Conservation (phyloP, 2,113 vertebrate genomes). For the Phalacrocorax aristotelis region DNA sequence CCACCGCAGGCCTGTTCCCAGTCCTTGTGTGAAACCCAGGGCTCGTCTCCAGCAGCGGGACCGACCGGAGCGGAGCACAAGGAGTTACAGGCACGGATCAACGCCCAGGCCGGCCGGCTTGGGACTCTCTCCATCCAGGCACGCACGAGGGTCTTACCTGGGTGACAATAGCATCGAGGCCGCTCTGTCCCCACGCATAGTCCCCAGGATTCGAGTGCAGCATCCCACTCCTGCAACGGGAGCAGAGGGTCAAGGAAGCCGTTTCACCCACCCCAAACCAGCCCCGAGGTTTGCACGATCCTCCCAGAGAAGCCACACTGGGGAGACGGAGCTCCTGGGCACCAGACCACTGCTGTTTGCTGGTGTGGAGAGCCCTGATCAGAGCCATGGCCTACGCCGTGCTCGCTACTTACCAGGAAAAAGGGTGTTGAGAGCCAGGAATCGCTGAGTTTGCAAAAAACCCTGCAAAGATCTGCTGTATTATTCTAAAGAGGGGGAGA, state of each 20-base stretch:
- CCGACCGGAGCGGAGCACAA: too few relatives aligned
- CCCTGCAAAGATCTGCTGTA: constrained; percentile 95
- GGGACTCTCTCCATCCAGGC: background rate
- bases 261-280: background rate
- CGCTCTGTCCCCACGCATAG: constrained; percentile 97
- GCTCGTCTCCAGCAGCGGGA: background rate
- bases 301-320: background rate
- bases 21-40: background rate
- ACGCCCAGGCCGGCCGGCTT: background rate
- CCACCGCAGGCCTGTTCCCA: accelerated
- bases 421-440: constrained; percentile 85
- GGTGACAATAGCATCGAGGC: constrained; percentile 94
- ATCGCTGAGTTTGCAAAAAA: constrained; percentile 92
- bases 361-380: background rate
- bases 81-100: background rate
- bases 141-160: constrained; percentile 80
- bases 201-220: constrained; percentile 96
- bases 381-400: background rate
- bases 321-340: background rate
- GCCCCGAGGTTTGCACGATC: background rate
- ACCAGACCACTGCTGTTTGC: background rate
- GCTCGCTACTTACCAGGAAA: constrained; percentile 85
- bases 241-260: background rate
- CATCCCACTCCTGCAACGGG: constrained; percentile 86
- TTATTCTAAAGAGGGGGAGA: constrained; percentile 78